These are phyloP conservation scores for Crotalus tigris DNA, from an alignment of 2,113 vertebrate species.

Conservation along the genomic window DNA sequence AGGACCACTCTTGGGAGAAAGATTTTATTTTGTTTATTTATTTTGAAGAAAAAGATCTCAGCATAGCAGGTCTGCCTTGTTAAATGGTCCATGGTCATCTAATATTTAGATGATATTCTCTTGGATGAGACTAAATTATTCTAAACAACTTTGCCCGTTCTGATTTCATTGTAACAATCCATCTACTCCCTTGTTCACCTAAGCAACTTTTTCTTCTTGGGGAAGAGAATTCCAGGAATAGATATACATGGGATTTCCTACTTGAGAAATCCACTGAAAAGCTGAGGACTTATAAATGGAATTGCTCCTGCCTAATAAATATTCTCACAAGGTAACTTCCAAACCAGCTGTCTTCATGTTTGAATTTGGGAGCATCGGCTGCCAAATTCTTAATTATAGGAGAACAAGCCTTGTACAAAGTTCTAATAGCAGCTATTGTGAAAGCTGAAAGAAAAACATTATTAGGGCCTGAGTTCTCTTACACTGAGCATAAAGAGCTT, in stretches of 20 bases:
- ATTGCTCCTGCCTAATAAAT: background rate
- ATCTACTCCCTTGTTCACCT: conserved; percentile 6
- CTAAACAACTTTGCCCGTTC: background rate
- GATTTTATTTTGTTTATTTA: background rate
- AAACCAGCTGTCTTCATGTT: background rate
- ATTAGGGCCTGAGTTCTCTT: background rate
- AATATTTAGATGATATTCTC: background rate
- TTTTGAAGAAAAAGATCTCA: background rate
- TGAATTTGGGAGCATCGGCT: background rate
- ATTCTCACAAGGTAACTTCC: background rate
- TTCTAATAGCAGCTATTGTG: background rate
- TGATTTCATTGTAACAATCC: background rate
- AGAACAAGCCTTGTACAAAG: background rate
- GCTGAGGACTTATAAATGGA: background rate
- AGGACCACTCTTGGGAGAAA: background rate
- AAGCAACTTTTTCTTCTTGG: background rate
- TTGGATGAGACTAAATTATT: background rate
- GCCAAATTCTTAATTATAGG: background rate
- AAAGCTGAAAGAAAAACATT: background rate
- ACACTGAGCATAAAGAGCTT: background rate
- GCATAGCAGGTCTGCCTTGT: background rate
- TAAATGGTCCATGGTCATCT: background rate
- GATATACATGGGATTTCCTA: conserved; percentile 10
- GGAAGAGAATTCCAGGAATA: conserved; percentile 29
- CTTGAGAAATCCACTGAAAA: background rate